These are phyloP conservation scores for Salpingus planirostris DNA, from an alignment of 2,888 invertebrate genomes.

Conservation along the genomic window DNA sequence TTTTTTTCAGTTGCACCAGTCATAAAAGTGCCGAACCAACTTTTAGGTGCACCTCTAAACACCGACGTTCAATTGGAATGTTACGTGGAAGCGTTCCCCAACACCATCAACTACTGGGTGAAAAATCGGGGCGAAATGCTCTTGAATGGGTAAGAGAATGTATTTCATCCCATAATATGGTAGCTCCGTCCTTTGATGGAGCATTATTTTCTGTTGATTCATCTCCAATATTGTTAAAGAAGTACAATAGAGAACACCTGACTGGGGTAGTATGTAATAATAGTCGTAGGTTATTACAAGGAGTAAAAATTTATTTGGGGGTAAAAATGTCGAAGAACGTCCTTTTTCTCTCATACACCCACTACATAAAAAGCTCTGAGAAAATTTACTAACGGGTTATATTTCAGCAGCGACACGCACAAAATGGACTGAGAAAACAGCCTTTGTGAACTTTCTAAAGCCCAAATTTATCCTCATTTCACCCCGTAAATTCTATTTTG, in stretches of 20 bases:
- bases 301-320: too few species aligned
- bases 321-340: too few species aligned
- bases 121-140: slow-evolving; percentile 71
- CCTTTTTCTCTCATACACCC: too few species aligned
- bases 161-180: too few species aligned
- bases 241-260: too few species aligned
- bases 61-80: slow-evolving; percentile 82
- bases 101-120: slow-evolving; percentile 71
- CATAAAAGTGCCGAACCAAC: slow-evolving; percentile 81
- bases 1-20: slow-evolving; percentile 67
- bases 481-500: slow-evolving; percentile 19
- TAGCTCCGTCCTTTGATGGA: too few species aligned
- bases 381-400: slow-evolving; percentile 13
- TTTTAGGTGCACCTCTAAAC: slow-evolving; percentile 77
- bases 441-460: slow-evolving; percentile 15
- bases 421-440: slow-evolving; percentile 14
- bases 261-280: too few species aligned
- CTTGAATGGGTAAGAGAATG: slow-evolving; percentile 72
- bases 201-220: too few species aligned
- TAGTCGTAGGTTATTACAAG: too few species aligned
- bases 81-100: slow-evolving; percentile 80
- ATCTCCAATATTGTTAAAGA: too few species aligned
- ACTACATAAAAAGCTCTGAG: slow-evolving; percentile 9
- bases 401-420: slow-evolving; percentile 13
- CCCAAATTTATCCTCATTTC: slow-evolving; percentile 23